Evolutionary conservation across 2,797 vertebrate genomes (phyloP).

Genomic region (Chelmon rostratus): DNA sequence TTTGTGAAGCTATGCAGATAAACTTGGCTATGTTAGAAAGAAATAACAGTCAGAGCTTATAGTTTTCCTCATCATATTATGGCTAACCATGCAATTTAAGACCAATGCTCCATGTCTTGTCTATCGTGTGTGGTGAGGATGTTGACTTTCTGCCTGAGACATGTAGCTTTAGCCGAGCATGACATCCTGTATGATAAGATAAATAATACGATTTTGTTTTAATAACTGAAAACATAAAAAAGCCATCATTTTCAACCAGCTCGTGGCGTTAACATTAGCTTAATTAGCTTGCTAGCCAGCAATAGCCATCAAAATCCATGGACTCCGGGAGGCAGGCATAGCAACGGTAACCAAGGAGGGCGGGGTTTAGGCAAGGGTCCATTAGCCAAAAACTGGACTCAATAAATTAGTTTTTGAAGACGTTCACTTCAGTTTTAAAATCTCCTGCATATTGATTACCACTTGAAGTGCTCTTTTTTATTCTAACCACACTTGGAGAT

Average conservation of each 20-base stretch:
- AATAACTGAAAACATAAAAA: constrained; percentile 1
- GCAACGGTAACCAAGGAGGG: background rate
- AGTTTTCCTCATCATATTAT: too few relatives aligned
- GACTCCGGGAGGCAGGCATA: background rate
- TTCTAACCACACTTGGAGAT: constrained; percentile 44
- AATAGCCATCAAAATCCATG: background rate
- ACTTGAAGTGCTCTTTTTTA: constrained; percentile 44
- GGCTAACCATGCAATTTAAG: background rate
- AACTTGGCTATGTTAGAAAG: background rate
- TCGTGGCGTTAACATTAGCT: background rate
- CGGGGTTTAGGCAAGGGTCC: constrained; percentile 20
- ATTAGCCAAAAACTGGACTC: constrained; percentile 49
- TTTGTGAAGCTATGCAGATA: background rate
- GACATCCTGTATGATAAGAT: too few relatives aligned
- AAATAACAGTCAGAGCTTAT: background rate
- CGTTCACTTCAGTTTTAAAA: constrained; percentile 38
- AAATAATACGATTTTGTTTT: background rate
- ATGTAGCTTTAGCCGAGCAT: background rate
- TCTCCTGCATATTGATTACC: constrained; percentile 51
- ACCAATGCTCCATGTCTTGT: background rate
- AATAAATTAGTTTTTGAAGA: constrained; percentile 44
- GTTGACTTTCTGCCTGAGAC: background rate
- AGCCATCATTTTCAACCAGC: background rate
- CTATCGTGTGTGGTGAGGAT: background rate
- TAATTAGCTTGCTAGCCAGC: background rate